Conservation (phyloP, 2,888 invertebrate species). For the Endotricha flammealis region DNA sequence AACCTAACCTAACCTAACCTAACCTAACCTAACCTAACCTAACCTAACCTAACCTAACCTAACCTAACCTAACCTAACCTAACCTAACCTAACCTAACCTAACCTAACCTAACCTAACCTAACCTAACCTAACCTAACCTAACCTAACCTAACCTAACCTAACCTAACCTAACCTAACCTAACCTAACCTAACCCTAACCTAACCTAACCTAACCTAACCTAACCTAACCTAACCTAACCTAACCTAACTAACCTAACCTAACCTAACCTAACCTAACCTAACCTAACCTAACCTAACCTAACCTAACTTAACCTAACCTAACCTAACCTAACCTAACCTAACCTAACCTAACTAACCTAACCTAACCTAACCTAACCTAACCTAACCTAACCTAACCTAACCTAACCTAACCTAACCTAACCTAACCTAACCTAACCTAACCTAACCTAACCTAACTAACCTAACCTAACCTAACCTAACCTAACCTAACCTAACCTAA, state of each 20-base stretch:
- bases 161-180: conserved; percentile 7
- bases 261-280: conserved; percentile 7
- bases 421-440: conserved; percentile 1
- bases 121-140: conserved; percentile 3
- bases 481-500: conserved; percentile 15
- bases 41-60: conserved; percentile 1
- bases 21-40: not conserved
- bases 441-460: conserved; percentile 12
- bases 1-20: too few species aligned
- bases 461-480: conserved; percentile 14
- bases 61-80: not conserved
- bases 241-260: conserved; percentile 6
- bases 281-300: conserved; percentile 5
- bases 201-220: too few species aligned
- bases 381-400: conserved; percentile 11
- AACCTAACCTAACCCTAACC: conserved; percentile 6
- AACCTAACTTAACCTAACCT: conserved; percentile 4
- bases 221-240: conserved; percentile 6
- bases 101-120: conserved; percentile 5
- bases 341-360: conserved; percentile 11
- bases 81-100: conserved; percentile 6
- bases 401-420: conserved; percentile 1
- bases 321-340: conserved; percentile 6
- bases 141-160: conserved; percentile 6
- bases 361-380: conserved; percentile 13